Evolutionary conservation across 2,888 invertebrate species (phyloP).

Genomic region (Spialia ferax): DNA sequence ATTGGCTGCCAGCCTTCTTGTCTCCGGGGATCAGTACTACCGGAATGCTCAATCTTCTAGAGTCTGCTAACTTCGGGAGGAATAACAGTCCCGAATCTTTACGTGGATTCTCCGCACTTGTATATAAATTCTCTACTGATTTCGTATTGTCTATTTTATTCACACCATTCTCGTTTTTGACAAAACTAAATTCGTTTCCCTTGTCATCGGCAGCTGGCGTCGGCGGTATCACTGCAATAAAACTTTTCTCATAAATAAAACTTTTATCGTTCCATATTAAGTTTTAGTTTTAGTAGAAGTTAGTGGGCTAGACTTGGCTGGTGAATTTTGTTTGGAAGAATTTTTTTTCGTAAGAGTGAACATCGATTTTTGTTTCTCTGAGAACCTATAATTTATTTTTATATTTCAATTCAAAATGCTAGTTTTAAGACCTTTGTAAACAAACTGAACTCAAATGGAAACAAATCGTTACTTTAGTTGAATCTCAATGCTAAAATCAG

Average conservation of each 20-base stretch:
- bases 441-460: too few relatives aligned
- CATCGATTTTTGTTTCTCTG: neutral
- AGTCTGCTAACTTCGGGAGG: slow-evolving; percentile 69
- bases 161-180: slow-evolving; percentile 46
- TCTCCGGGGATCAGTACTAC: slow-evolving; percentile 74
- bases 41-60: slow-evolving; percentile 76
- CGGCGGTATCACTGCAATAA: slow-evolving; percentile 77
- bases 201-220: slow-evolving; percentile 72
- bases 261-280: slow-evolving; percentile 24
- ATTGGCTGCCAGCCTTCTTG: slow-evolving; percentile 66
- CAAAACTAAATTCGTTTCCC: slow-evolving; percentile 67
- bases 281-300: neutral
- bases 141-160: slow-evolving; percentile 57
- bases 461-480: too few relatives aligned
- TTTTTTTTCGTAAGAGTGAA: neutral
- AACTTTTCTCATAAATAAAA: slow-evolving; percentile 25
- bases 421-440: neutral
- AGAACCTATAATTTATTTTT: neutral
- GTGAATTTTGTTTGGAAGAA: neutral
- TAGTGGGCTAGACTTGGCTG: slow-evolving; percentile 8
- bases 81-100: slow-evolving; percentile 68
- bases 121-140: slow-evolving; percentile 74
- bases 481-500: too few relatives aligned
- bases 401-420: neutral
- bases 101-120: slow-evolving; percentile 55